phyloP scores from a whole-genome alignment of 2,113 vertebrate species.

The Labeo catla region DNA sequence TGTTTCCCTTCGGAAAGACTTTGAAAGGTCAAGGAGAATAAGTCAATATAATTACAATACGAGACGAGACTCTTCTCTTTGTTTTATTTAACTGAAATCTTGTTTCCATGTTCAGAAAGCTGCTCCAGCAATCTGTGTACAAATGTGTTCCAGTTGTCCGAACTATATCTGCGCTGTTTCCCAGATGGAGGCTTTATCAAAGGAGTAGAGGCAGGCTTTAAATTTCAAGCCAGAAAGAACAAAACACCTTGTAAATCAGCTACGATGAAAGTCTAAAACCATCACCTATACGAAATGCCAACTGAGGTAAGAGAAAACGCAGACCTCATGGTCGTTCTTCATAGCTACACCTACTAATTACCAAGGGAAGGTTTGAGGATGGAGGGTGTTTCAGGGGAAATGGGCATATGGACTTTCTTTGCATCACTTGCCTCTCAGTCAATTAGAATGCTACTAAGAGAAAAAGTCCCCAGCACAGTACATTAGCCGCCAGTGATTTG shows the following conservation, averaged over 20 bases:
- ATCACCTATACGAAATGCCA: not conserved
- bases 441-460: conserved; percentile 37
- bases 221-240: not conserved
- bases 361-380: not conserved
- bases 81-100: not conserved
- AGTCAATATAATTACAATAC: not conserved
- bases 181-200: not conserved
- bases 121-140: not conserved
- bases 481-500: conserved; percentile 42
- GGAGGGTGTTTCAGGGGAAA: conserved; percentile 2
- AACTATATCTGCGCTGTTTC: not conserved
- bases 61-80: not conserved
- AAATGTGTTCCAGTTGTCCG: not conserved
- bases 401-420: conserved; percentile 46
- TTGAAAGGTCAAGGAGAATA: conserved; percentile 24
- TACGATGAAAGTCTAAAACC: conserved; percentile 3
- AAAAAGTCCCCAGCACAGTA: conserved; percentile 50
- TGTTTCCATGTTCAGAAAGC: not conserved
- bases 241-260: conserved; percentile 36
- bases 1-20: conserved; percentile 24
- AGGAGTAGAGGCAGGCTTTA: not conserved
- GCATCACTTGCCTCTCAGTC: conserved; percentile 35
- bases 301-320: conserved; percentile 25
- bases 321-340: conserved; percentile 9
- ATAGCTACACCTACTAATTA: conserved; percentile 11